These are phyloP conservation scores for Drosophila birchii DNA, from an alignment of 2,888 invertebrate genomes.

Conservation along the genomic window DNA sequence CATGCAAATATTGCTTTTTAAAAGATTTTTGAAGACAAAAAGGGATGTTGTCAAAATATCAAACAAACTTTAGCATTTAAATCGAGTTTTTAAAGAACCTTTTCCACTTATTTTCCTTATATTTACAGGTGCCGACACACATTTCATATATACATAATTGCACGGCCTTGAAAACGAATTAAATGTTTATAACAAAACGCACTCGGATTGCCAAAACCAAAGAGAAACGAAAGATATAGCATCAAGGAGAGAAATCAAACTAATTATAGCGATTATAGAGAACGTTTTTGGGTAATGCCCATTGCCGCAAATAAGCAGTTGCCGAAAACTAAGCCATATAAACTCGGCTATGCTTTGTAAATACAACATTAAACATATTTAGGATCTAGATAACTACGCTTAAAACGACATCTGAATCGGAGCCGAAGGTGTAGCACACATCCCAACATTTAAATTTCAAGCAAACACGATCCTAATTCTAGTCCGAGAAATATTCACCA, in stretches of 20 bases:
- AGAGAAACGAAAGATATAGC: constrained; percentile 23
- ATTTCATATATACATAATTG: background rate
- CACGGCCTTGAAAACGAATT: constrained; percentile 1
- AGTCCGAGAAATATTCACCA: constrained; percentile 56
- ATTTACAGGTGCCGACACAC: constrained; percentile 8
- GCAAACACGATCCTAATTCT: constrained; percentile 54
- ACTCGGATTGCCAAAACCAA: constrained; percentile 27
- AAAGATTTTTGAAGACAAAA: too few species aligned
- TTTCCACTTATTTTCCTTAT: background rate
- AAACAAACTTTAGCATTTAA: too few species aligned
- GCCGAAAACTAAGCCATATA: constrained; percentile 14
- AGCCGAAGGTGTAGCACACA: constrained; percentile 39
- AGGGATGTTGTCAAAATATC: too few species aligned
- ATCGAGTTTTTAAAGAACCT: background rate
- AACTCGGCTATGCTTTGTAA: constrained; percentile 34
- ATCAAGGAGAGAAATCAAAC: background rate
- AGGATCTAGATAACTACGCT: constrained; percentile 60
- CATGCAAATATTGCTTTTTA: too few species aligned
- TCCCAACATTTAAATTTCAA: constrained; percentile 29
- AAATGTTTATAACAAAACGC: constrained; percentile 19
- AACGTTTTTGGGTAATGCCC: constrained; percentile 2
- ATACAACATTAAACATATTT: constrained; percentile 30
- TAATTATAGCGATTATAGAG: constrained; percentile 4
- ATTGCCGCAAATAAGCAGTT: constrained; percentile 9
- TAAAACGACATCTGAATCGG: constrained; percentile 47